Conservation (phyloP, 1,140 invertebrate species). For the Pomacea maculata region DNA sequence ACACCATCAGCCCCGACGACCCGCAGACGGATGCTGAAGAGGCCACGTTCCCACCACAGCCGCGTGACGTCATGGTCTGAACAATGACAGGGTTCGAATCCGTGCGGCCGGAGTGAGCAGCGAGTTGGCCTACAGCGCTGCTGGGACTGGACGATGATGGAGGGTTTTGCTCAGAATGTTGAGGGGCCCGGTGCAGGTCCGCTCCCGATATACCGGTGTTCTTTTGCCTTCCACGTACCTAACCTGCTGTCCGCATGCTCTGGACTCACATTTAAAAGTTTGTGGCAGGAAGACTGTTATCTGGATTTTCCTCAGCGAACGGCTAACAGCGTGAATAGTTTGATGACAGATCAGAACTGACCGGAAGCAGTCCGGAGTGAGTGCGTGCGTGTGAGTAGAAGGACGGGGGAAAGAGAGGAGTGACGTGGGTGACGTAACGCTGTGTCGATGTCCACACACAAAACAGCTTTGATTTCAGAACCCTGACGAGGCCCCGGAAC, state of each 20-base stretch:
- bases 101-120: background rate
- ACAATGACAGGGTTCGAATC: background rate
- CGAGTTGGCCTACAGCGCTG: background rate
- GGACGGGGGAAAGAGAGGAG: background rate
- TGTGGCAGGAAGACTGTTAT: background rate
- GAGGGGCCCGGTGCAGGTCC: background rate
- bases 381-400: background rate
- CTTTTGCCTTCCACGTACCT: background rate
- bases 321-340: background rate
- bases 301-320: background rate
- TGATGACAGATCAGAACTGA: no score
- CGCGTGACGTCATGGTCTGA: constrained; percentile 24
- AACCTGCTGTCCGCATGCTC: background rate
- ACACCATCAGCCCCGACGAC: constrained; percentile 52
- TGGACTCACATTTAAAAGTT: background rate
- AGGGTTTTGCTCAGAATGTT: background rate
- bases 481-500: background rate
- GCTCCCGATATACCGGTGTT: background rate
- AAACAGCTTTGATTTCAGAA: background rate
- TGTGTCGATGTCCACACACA: background rate
- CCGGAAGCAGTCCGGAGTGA: background rate
- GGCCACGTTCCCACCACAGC: constrained; percentile 9
- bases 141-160: background rate
- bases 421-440: background rate
- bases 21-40: constrained; percentile 7